Percentiles rank a stretch among this genome's conserved stretches.
phyloP scores from a whole-genome alignment of 2,797 vertebrate genomes.

The Pogoniulus pusillus region DNA sequence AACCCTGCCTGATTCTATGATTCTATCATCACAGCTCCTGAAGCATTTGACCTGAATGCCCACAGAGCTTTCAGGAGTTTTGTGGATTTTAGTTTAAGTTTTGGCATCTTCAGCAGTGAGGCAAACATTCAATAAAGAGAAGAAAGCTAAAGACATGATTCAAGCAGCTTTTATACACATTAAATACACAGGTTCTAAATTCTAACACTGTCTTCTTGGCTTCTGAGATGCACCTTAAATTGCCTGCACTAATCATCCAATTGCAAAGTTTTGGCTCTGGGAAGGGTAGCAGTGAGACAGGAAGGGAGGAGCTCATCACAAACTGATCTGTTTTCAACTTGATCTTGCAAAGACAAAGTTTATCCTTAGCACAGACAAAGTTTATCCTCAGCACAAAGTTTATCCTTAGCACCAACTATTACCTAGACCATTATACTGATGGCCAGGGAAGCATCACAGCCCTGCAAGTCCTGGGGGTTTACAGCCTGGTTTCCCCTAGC shows the following conservation, averaged over 20 bases:
- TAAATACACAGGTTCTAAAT: not conserved
- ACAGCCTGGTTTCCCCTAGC: not conserved
- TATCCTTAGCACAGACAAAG: not conserved
- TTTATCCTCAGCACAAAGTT: not conserved
- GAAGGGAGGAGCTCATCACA: rapidly evolving
- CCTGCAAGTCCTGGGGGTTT: not conserved
- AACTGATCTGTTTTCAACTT: not conserved
- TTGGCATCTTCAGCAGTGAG: not conserved
- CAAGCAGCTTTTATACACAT: not conserved
- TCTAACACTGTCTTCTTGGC: not conserved
- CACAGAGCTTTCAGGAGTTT: not conserved
- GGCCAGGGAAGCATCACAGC: not conserved
- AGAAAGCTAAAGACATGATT: not conserved
- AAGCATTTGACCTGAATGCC: not conserved
- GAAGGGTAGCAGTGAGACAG: not conserved
- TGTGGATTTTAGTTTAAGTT: not conserved
- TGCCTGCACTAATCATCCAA: not conserved
- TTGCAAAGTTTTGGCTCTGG: not conserved
- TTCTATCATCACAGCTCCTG: not conserved
- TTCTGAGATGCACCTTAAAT: not conserved
- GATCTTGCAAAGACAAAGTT: not conserved
- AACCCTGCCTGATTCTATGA: too few relatives aligned
- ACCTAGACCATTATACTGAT: not conserved
- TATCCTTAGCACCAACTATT: not conserved
- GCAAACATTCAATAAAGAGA: not conserved